Evolutionary conservation across 2,888 invertebrate species (phyloP), one percentile per base, ranked within the genome.

Genomic region (Psococerastis gibbosa): DNA sequence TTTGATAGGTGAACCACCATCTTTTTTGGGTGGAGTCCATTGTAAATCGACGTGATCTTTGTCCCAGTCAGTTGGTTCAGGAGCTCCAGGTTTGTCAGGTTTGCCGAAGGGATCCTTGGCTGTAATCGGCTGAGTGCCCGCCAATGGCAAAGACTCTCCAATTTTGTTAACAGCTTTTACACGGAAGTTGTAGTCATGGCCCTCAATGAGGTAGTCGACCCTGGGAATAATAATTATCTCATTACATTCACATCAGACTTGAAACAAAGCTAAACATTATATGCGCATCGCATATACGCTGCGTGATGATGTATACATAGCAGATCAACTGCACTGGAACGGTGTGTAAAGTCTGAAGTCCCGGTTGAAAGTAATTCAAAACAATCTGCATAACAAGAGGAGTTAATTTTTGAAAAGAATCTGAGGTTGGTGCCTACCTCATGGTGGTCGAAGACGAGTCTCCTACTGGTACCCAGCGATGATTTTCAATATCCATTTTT

Each of bases 11-110:
- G 89, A 78, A 15, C 92, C 92, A 13, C 91, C 91, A 59, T 94
- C 91, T 55, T 80, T 79, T 62, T 84, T 87, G 0, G 98, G 97
- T 44, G 91, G 78, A 6, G 87, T 75, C 97, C 98, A 99, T 73
- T 91, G 83, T 50, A 98, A 66, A 57, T 89, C 91, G 57, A 95
- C 92, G 57, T 87, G 89, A 60, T 92, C 84, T 56, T 88, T 91
- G 61, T 89, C 91, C 91, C 91, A 92, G 59, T 94, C 89, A 42
- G 77, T 81, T 51, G 80, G 81, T 55, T 84, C 77, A 0, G 95
- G 97, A 42, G 81, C 80, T 35, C 92, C 88, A 32, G 95, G 95
- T 59, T 85, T 88, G 59, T 88, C 88, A 3, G 89, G 89, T 51
- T 77, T 80, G 46, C 78, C 80, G 60, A 77, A 94, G 42, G 92